Conservation (phyloP, 2,113 vertebrate species). For the Labeo rohita region DNA sequence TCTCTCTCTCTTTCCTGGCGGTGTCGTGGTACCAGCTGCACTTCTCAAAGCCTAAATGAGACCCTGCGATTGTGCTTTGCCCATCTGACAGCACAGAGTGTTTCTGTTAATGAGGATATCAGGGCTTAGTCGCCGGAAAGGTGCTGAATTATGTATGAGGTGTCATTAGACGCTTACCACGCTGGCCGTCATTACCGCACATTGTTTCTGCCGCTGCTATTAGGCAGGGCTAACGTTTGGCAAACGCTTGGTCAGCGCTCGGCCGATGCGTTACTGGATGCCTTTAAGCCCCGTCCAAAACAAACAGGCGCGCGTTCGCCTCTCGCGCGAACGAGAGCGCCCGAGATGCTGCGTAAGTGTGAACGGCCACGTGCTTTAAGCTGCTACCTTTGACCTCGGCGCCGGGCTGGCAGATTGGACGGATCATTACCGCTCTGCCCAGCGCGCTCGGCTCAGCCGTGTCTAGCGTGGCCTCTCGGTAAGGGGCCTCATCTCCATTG, state of each 20-base stretch:
- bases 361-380: slow-evolving; percentile 69
- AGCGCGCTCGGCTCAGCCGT: slow-evolving; percentile 37
- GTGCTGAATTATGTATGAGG: slow-evolving; percentile 99
- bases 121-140: slow-evolving; percentile 99
- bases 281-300: slow-evolving; percentile 42
- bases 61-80: slow-evolving; percentile 98
- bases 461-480: slow-evolving; percentile 36
- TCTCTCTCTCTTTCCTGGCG: slow-evolving; percentile 79
- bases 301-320: slow-evolving; percentile 20
- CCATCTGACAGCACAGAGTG: slow-evolving; percentile 99
- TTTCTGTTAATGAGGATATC: slow-evolving; percentile 99
- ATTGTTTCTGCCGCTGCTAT: slow-evolving; percentile 99
- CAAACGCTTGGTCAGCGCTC: slow-evolving; percentile 82
- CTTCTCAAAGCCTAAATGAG: slow-evolving; percentile 99
- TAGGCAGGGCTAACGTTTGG: slow-evolving; percentile 88
- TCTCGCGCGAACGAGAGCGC: not conserved
- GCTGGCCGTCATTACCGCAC: slow-evolving; percentile 99
- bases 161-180: slow-evolving; percentile 98
- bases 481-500: slow-evolving; percentile 45
- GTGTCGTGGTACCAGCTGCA: slow-evolving; percentile 99
- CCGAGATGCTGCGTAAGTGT: not conserved
- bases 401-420: slow-evolving; percentile 61
- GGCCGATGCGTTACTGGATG: slow-evolving; percentile 45
- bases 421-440: slow-evolving; percentile 72
- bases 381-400: slow-evolving; percentile 71